Evolutionary conservation across 2,888 invertebrate species (phyloP).

Genomic region (Tuta absoluta): DNA sequence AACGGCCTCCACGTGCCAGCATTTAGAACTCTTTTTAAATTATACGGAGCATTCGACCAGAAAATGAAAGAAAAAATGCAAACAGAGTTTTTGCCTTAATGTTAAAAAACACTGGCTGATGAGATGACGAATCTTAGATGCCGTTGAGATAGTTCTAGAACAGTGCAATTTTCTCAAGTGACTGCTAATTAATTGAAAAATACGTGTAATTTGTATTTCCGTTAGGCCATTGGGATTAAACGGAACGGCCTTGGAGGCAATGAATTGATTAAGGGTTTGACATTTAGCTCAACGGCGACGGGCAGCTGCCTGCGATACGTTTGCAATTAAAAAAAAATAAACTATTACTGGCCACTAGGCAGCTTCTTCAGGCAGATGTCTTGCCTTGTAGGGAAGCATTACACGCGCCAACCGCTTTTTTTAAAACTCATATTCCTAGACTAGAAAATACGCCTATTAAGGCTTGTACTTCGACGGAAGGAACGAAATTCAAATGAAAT

Average conservation of each 20-base stretch:
- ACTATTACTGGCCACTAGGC: constrained; percentile 47
- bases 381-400: constrained; percentile 51
- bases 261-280: constrained; percentile 69
- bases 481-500: too few relatives aligned
- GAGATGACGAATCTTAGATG: background rate
- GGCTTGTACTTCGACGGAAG: too few relatives aligned
- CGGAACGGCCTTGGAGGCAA: constrained; percentile 52
- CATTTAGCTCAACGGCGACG: constrained; percentile 66
- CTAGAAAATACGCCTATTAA: constrained; percentile 28
- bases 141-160: constrained; percentile 3
- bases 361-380: constrained; percentile 66
- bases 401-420: constrained; percentile 50
- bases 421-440: constrained; percentile 41
- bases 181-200: constrained; percentile 12
- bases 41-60: constrained; percentile 17
- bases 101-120: background rate
- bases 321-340: constrained; percentile 49
- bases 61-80: constrained; percentile 5
- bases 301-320: constrained; percentile 65
- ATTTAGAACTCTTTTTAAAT: constrained; percentile 45
- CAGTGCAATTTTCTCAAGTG: constrained; percentile 2
- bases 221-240: constrained; percentile 47
- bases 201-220: constrained; percentile 28
- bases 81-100: constrained; percentile 5
- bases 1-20: constrained; percentile 59